Conservation (phyloP, 1,140 invertebrate genomes). For the Zaprionus taronus region DNA sequence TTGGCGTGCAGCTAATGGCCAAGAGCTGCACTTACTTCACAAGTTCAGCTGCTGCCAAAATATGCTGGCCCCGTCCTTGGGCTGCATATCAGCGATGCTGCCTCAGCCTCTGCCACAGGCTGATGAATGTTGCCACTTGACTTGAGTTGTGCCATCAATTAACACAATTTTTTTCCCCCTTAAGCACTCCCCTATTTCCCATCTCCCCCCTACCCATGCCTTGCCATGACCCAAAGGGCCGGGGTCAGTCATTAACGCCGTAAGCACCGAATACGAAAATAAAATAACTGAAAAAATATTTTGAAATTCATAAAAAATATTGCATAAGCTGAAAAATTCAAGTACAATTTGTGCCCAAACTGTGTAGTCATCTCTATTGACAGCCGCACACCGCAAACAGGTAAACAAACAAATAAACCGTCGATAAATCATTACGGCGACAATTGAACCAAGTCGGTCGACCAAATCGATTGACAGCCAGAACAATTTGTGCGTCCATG, state of each 20-base stretch:
- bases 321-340: slow-evolving; percentile 16
- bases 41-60: slow-evolving; percentile 15
- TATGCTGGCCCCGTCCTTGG: slow-evolving; percentile 26
- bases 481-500: not conserved
- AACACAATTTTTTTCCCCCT: slow-evolving; percentile 25
- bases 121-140: slow-evolving; percentile 18
- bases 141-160: slow-evolving; percentile 37
- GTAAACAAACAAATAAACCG: slow-evolving; percentile 29
- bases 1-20: slow-evolving; percentile 35
- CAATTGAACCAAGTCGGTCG: not conserved
- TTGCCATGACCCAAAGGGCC: slow-evolving; percentile 60
- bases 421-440: slow-evolving; percentile 55
- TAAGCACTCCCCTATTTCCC: no score
- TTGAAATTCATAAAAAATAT: slow-evolving; percentile 30
- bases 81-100: slow-evolving; percentile 18
- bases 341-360: slow-evolving; percentile 29
- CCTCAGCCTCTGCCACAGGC: slow-evolving; percentile 2
- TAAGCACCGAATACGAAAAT: not conserved
- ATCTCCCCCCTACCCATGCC: not conserved
- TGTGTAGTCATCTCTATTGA: slow-evolving; percentile 49
- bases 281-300: not conserved
- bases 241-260: slow-evolving; percentile 23
- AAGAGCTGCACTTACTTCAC: slow-evolving; percentile 25
- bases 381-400: slow-evolving; percentile 1
- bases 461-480: not conserved